Evolutionary conservation across 2,888 invertebrate species (phyloP), one percentile per base, ranked within the genome.

Genomic region (Alcis repandata): DNA sequence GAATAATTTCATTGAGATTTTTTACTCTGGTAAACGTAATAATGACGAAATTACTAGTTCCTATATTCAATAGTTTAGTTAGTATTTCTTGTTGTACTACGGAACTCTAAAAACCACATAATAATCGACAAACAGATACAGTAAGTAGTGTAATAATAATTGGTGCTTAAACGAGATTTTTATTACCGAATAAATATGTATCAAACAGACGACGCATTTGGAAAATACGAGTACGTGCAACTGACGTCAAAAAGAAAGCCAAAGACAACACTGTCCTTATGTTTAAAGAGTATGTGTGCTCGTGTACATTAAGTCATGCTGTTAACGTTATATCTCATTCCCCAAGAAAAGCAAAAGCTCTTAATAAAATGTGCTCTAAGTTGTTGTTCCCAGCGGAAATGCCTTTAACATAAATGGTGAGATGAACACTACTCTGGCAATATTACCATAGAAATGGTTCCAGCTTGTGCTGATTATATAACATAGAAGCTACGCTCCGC

Each of bases 301-400:
- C 40, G 48, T 53, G 61, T 53, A 58, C 61, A 17, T 49, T 49
- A 11, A 27, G 60, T 63, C 56, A 64, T 56, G 41, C 59, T 63
- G 49, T 63, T 59, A 61, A 59, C 60, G 67, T 64, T 68, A 58
- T 45, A 56, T 59, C 56, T 62, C 52, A 63, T 63, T 43, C 43
- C 62, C 38, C 63, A n/a, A 45, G 41, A 52, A 68, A 63, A 43
- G 53, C n/a, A 51, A 68, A 69, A 72, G 69, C 71, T 73, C 60
- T 71, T 71, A 67, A 61, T 58, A 63, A 69, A 71, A 69, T 68
- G 69, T 63, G 58, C 59, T 65, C 41, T 33, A 56, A 52, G 51
- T 49, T 59, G 59, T 51, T 52, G 59, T 67, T 72, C 71, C 64
- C 67, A 17, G 32, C 58, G 69, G 68, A 67, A 67, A 67, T 67